Conservation (phyloP, 2,888 invertebrate species). For the Rugalucina vietnamica region DNA sequence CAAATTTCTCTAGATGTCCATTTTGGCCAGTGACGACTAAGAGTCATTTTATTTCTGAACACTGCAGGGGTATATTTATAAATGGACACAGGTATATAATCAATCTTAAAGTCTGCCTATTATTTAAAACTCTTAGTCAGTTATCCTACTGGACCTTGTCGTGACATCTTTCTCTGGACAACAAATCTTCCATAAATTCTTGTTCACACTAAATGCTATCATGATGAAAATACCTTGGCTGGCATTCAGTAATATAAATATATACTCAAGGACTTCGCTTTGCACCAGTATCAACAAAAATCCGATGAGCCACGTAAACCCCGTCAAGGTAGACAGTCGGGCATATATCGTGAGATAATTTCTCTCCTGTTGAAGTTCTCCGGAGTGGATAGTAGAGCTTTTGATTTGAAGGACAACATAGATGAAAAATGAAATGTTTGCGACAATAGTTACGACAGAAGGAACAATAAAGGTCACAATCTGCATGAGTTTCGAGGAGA, state of each 20-base stretch:
- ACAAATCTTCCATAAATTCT: too few species aligned
- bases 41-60: too few species aligned
- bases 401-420: not conserved
- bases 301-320: not conserved
- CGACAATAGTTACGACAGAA: not conserved
- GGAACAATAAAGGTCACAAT: not conserved
- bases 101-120: too few species aligned
- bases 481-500: not conserved
- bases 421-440: not conserved
- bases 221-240: not conserved
- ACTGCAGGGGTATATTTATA: too few species aligned
- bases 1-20: too few species aligned
- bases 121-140: too few species aligned
- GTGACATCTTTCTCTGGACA: too few species aligned
- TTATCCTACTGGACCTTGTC: too few species aligned
- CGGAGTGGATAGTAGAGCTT: not conserved
- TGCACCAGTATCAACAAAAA: not conserved
- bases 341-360: not conserved
- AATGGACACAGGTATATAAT: too few species aligned
- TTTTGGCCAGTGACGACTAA: too few species aligned
- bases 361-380: not conserved
- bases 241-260: not conserved
- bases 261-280: not conserved
- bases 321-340: not conserved
- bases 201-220: not conserved